phyloP scores from a whole-genome alignment of 1,140 invertebrate genomes.

The Drosophila guanche region DNA sequence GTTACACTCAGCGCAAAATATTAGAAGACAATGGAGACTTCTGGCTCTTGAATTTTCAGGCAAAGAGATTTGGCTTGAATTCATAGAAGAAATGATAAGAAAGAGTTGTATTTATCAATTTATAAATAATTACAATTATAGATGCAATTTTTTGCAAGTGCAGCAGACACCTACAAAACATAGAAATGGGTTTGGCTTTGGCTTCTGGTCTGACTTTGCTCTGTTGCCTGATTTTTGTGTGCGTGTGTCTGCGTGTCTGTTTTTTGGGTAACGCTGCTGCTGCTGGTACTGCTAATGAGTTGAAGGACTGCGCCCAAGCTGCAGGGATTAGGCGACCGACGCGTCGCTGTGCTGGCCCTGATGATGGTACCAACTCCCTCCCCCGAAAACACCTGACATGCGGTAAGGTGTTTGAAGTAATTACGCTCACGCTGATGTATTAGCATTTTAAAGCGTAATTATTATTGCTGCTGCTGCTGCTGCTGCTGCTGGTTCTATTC shows the following conservation, averaged over 20 bases:
- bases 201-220: conserved; percentile 43
- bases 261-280: conserved; percentile 33
- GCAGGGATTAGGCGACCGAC: conserved; percentile 35
- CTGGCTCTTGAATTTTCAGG: too few species aligned
- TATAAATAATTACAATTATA: too few species aligned
- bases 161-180: too few species aligned
- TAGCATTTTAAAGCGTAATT: conserved; percentile 74
- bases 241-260: conserved; percentile 15
- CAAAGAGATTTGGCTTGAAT: too few species aligned
- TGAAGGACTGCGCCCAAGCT: conserved; percentile 17
- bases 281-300: conserved; percentile 70
- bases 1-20: too few species aligned
- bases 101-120: too few species aligned
- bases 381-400: conserved; percentile 20
- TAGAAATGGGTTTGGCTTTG: conserved; percentile 36
- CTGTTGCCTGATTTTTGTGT: conserved; percentile 32
- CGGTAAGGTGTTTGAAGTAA: conserved; percentile 77
- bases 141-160: too few species aligned
- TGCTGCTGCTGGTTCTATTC: too few species aligned
- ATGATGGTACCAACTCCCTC: conserved; percentile 14
- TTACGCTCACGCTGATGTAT: conserved; percentile 74
- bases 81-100: too few species aligned
- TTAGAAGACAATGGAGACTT: too few species aligned
- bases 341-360: background rate
- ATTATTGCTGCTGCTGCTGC: conserved; percentile 40